A percentile compares a stretch with the other conserved stretches of the same genome.
phyloP scores from a whole-genome alignment of 2,113 vertebrate genomes.

The Vanacampus margaritifer region DNA sequence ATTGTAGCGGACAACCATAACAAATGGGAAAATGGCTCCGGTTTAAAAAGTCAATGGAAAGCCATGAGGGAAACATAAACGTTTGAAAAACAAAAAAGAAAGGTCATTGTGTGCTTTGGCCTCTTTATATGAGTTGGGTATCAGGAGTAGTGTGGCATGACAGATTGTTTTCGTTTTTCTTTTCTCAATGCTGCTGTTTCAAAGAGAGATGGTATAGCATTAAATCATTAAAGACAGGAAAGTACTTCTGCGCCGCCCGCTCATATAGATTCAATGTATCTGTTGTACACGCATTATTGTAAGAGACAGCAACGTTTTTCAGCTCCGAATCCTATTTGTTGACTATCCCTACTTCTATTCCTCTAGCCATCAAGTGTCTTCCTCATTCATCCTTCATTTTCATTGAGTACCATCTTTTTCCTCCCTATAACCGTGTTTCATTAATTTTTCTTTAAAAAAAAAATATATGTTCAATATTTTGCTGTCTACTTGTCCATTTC shows the following conservation, averaged over 20 bases:
- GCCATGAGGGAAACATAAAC: conserved; percentile 29
- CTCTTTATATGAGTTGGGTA: conserved; percentile 37
- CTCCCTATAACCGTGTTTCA: conserved; percentile 11
- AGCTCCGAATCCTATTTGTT: background rate
- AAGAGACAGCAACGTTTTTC: background rate
- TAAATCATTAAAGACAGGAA: conserved; percentile 13
- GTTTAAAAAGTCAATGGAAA: conserved; percentile 53
- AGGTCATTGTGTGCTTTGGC: conserved; percentile 23
- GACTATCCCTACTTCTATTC: conserved; percentile 3
- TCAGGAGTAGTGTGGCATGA: conserved; percentile 35
- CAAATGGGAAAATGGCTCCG: conserved; percentile 50
- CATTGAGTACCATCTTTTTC: conserved; percentile 1
- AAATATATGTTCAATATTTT: conserved; percentile 5
- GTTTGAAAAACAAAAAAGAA: conserved; percentile 17
- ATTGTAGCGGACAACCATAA: conserved; percentile 57
- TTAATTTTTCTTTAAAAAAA: too few relatives aligned
- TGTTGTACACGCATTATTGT: background rate
- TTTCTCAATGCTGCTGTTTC: conserved; percentile 16
- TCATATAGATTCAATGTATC: background rate
- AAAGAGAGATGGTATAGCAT: conserved; percentile 5
- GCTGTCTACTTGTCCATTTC: background rate
- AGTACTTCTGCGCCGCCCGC: background rate
- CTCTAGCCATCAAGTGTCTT: background rate
- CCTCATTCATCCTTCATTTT: conserved; percentile 10
- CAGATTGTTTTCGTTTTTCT: conserved; percentile 28